A percentile compares a stretch with the other conserved stretches of the same genome.
These are phyloP conservation scores for Magallana angulata DNA, from an alignment of 1,140 invertebrate species.

Conservation along the genomic window DNA sequence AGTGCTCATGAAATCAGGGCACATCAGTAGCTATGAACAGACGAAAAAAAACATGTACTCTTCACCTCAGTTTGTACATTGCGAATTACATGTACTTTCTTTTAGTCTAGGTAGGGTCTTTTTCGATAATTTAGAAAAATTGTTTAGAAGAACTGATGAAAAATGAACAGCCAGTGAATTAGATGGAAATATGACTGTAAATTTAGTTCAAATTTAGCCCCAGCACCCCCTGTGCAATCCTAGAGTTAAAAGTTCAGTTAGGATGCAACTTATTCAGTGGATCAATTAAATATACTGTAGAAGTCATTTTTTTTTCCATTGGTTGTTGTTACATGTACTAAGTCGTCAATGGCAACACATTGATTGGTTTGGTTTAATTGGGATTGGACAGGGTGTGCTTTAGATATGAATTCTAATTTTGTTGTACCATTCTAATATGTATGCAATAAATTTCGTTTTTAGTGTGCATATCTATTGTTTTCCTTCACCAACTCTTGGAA, in stretches of 20 bases:
- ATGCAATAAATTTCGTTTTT: conserved; percentile 37
- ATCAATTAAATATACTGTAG: too few species aligned
- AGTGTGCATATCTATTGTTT: conserved; percentile 5
- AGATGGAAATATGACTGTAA: too few species aligned
- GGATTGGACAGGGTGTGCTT: conserved; percentile 20
- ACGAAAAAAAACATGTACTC: neutral
- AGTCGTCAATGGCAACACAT: too few species aligned
- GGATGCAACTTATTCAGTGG: too few species aligned
- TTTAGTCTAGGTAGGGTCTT: neutral
- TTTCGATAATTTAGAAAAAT: neutral
- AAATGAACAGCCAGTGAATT: too few species aligned
- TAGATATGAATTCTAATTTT: neutral
- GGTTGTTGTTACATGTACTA: too few species aligned
- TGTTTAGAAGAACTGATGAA: neutral
- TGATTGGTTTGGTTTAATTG: too few species aligned
- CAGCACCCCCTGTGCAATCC: conserved; percentile 10
- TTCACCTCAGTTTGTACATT: neutral
- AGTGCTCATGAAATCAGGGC: conserved; percentile 18
- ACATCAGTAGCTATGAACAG: neutral
- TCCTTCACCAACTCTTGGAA: neutral
- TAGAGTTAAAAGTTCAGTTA: neutral
- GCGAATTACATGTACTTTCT: neutral
- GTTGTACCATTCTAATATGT: conserved; percentile 29
- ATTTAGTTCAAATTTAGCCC: neutral
- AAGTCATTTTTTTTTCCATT: too few species aligned